phyloP scores from a whole-genome alignment of 2,888 invertebrate genomes.

The Metallyticus violacea region DNA sequence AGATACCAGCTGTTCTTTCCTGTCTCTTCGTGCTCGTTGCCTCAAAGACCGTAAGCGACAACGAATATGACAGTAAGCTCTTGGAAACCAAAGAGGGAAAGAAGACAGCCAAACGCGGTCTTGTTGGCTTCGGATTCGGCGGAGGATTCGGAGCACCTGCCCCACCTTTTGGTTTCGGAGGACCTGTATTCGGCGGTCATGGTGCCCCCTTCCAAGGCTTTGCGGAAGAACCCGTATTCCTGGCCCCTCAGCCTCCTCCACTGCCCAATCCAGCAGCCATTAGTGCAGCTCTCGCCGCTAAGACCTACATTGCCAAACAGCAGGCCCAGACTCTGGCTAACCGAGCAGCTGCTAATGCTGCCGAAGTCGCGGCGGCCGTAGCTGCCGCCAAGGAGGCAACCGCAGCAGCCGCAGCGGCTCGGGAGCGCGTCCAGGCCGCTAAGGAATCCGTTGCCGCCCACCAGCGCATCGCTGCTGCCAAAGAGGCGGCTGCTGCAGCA shows the following conservation, averaged over 20 bases:
- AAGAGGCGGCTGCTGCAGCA: slow-evolving; percentile 68
- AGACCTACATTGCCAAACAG: slow-evolving; percentile 19
- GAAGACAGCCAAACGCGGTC: slow-evolving; percentile 20
- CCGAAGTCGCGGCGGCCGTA: slow-evolving; percentile 39
- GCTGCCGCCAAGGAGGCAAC: slow-evolving; percentile 64
- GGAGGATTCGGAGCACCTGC: neutral
- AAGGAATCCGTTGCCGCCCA: slow-evolving; percentile 70
- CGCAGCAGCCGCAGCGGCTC: slow-evolving; percentile 68
- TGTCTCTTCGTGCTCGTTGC: neutral
- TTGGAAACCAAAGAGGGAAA: neutral
- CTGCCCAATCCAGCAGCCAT: neutral
- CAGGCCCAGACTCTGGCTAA: slow-evolving; percentile 14
- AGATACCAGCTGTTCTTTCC: slow-evolving; percentile 1
- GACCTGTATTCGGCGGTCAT: neutral
- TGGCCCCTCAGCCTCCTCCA: neutral
- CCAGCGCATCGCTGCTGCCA: slow-evolving; percentile 69
- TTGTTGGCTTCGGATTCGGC: slow-evolving; percentile 1
- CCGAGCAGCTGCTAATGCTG: slow-evolving; percentile 21
- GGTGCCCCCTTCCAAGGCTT: neutral
- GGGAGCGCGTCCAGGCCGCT: slow-evolving; percentile 66
- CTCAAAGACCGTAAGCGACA: neutral
- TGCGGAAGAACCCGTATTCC: neutral
- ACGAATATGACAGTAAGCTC: neutral
- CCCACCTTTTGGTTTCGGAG: neutral
- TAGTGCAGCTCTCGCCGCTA: slow-evolving; percentile 15